Evolutionary conservation across 2,888 invertebrate species (phyloP), one percentile per base, ranked within the genome.

Genomic region (Volucella inanis): DNA sequence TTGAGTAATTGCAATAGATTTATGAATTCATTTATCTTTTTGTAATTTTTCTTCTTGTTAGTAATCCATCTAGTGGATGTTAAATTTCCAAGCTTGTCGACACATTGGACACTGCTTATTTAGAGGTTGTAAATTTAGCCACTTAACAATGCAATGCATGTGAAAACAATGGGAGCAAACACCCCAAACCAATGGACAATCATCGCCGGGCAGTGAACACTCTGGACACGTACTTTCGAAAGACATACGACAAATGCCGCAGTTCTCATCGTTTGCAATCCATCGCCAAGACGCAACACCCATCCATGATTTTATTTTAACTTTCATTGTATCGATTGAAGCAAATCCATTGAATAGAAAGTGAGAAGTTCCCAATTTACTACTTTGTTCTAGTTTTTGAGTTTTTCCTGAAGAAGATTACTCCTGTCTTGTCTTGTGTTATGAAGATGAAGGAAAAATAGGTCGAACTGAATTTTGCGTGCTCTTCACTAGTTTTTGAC

Each of bases 61-160:
- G 18, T 31, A 31, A 31, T 6, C 4, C 47, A 59, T 67, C 47
- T 94, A 95, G 91, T 95, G 95, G 90, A 95, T 95, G 91, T 98
- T 98, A 92, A 98, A 99, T 92, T 98, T 98, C 99, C 99, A 99
- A 91, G 98, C 98, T 92, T 99, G 99, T 89, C 99, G 94, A 93
- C 99, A 99, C 98, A 99, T 99, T 82, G 97, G 97, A 89, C 97
- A 97, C 93, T 96, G 95, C 90, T 97, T 96, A 92, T 96, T 96
- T 88, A 95, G 94, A 89, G 96, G 96, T 92, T 97, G 97, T 15
- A 98, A 97, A 91, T 99, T 98, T 65, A 99, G 94, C 99, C 99
- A 99, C 94, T 99, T 99, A 91, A 98, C 97, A 90, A 99, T 99
- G 93, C 99, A 99, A 93, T 99, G 99, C 93, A 99, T 98, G 93